These are phyloP conservation scores for Chauna torquata DNA, from an alignment of 2,113 vertebrate species.

Conservation along the genomic window DNA sequence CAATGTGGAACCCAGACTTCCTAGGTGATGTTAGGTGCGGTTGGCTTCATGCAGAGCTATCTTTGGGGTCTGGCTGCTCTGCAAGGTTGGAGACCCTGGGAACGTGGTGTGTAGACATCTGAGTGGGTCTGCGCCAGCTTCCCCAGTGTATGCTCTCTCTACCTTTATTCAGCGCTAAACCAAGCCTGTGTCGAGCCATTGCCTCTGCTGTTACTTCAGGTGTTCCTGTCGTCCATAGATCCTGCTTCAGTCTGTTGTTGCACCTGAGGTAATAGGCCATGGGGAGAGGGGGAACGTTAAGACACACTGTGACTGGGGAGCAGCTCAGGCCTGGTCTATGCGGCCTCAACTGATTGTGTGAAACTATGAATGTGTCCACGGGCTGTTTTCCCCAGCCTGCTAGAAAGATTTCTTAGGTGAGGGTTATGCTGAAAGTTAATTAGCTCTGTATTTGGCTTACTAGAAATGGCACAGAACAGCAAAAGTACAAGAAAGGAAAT, in stretches of 20 bases:
- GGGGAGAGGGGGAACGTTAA: fast-evolving
- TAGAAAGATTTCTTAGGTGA: background rate
- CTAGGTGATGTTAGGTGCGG: fast-evolving
- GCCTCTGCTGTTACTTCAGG: background rate
- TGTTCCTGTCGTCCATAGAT: fast-evolving
- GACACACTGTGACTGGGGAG: background rate
- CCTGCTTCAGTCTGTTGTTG: fast-evolving
- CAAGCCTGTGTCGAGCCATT: fast-evolving
- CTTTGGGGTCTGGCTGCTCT: background rate
- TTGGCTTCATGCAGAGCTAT: background rate
- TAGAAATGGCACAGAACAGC: background rate
- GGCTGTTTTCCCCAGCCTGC: background rate
- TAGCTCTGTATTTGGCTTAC: background rate
- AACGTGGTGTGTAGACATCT: fast-evolving
- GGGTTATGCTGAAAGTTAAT: background rate
- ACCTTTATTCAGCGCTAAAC: background rate
- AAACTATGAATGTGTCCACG: fast-evolving
- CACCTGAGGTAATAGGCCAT: background rate
- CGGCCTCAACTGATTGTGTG: fast-evolving
- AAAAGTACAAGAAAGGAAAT: background rate
- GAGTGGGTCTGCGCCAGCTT: background rate
- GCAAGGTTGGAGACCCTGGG: fast-evolving
- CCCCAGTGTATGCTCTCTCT: fast-evolving
- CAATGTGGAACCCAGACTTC: fast-evolving
- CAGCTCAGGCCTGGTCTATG: background rate